These are phyloP conservation scores for Leptinotarsa juncta DNA, from an alignment of 2,888 invertebrate genomes.

Conservation along the genomic window DNA sequence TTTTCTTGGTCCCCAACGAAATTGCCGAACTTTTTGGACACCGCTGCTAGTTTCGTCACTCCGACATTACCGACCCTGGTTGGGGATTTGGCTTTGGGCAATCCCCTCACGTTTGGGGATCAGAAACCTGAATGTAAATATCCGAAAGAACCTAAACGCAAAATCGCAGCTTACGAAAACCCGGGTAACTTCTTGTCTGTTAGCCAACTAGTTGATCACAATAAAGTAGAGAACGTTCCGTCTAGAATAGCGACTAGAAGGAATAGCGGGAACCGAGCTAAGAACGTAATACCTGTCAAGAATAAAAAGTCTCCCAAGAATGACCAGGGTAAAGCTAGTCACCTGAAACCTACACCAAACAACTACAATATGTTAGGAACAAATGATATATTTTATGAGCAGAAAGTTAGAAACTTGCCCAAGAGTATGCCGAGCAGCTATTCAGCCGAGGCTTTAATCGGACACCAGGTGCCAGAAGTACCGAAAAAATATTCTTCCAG, in stretches of 20 bases:
- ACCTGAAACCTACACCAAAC: slow-evolving; percentile 29
- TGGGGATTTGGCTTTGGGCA: slow-evolving; percentile 70
- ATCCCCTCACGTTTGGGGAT: slow-evolving; percentile 50
- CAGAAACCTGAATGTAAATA: slow-evolving; percentile 59
- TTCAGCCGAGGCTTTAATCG: slow-evolving; percentile 64
- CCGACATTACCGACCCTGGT: slow-evolving; percentile 72
- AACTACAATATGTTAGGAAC: slow-evolving; percentile 20
- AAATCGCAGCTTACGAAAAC: slow-evolving; percentile 54
- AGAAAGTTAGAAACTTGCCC: slow-evolving; percentile 49
- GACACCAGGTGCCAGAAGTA: slow-evolving; percentile 54
- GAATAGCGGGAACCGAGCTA: slow-evolving; percentile 56
- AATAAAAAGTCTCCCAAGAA: slow-evolving; percentile 39
- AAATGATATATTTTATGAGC: slow-evolving; percentile 47
- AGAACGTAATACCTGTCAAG: slow-evolving; percentile 35
- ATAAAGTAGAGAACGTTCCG: slow-evolving; percentile 59
- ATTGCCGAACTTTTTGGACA: slow-evolving; percentile 64
- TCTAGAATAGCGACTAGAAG: slow-evolving; percentile 55
- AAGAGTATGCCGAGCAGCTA: slow-evolving; percentile 61
- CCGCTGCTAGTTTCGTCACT: slow-evolving; percentile 64
- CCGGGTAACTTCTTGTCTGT: slow-evolving; percentile 71
- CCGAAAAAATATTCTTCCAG: slow-evolving; percentile 49
- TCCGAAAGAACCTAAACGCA: slow-evolving; percentile 43
- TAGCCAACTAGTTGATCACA: slow-evolving; percentile 73
- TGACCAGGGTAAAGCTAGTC: slow-evolving; percentile 35
- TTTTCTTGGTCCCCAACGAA: slow-evolving; percentile 72